These are phyloP conservation scores for Drosophila elegans DNA, from an alignment of 1,140 invertebrate genomes.

Conservation along the genomic window DNA sequence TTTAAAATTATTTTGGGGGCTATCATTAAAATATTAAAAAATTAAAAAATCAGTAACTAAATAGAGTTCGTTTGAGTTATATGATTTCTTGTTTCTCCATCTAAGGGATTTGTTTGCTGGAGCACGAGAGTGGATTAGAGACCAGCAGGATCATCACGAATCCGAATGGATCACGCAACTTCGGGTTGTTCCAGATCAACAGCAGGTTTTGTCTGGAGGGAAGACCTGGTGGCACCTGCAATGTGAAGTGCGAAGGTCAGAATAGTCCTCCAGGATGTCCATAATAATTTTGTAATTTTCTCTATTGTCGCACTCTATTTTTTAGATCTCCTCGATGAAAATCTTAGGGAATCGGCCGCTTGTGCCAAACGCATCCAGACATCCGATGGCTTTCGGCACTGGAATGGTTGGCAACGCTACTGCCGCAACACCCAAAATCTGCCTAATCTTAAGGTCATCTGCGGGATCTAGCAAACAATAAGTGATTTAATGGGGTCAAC, in stretches of 20 bases:
- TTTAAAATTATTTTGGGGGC: no score
- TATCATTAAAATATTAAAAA: no score
- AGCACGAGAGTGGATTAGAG: constrained; percentile 88
- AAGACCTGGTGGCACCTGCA: constrained; percentile 61
- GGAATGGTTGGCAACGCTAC: constrained; percentile 88
- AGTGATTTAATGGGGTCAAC: background rate
- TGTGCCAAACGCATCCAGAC: constrained; percentile 89
- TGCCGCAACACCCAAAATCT: constrained; percentile 88
- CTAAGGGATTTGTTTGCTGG: constrained; percentile 89
- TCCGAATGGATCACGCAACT: constrained; percentile 87
- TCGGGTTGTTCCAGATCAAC: constrained; percentile 88
- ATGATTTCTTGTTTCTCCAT: background rate
- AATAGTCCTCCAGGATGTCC: no score
- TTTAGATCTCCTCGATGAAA: constrained; percentile 87
- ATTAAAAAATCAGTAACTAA: no score
- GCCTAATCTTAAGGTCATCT: constrained; percentile 82
- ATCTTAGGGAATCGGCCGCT: constrained; percentile 88
- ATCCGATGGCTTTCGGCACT: constrained; percentile 88
- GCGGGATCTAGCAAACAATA: constrained; percentile 45
- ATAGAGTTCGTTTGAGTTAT: no score
- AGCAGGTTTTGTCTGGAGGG: constrained; percentile 61
- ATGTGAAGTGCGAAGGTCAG: constrained; percentile 70
- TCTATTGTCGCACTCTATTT: background rate
- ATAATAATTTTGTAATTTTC: background rate
- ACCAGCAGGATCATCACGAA: constrained; percentile 87